phyloP scores from a whole-genome alignment of 2,113 vertebrate genomes.

The Pluvialis apricaria region DNA sequence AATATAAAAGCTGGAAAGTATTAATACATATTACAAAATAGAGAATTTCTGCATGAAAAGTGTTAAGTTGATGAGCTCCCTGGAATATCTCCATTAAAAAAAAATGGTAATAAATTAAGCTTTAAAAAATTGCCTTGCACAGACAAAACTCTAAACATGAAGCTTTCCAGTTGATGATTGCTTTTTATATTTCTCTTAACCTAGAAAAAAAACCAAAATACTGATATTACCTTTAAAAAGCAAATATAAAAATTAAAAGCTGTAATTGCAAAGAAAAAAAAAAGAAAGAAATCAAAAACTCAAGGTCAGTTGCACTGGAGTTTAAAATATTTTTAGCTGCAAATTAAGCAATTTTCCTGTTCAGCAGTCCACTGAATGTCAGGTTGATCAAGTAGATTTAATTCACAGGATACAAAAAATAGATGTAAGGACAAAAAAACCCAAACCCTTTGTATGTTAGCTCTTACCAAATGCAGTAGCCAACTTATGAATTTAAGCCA shows the following conservation, averaged over 20 bases:
- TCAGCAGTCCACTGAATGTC: not conserved
- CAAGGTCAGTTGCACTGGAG: not conserved
- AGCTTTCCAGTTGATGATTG: not conserved
- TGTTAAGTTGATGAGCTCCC: not conserved
- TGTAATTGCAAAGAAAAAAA: not conserved
- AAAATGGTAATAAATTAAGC: not conserved
- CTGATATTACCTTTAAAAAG: not conserved
- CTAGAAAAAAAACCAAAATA: not conserved
- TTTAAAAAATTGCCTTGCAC: not conserved
- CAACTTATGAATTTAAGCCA: not conserved
- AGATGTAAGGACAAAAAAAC: not conserved
- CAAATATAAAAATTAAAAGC: not conserved
- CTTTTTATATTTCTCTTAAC: not conserved
- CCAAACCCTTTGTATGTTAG: not conserved
- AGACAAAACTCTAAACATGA: not conserved
- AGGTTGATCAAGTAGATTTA: not conserved
- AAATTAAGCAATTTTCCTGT: not conserved
- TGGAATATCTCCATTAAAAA: not conserved
- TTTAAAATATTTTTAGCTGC: not conserved
- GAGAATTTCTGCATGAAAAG: not conserved
- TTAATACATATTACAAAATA: not conserved
- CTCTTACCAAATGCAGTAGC: not conserved
- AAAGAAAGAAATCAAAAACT: not conserved
- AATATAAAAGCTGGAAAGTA: not conserved
- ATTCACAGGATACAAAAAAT: not conserved